Percentiles rank a stretch among this genome's conserved stretches.
Evolutionary conservation across 1,140 invertebrate genomes (phyloP).

Genomic region (Calliopsis andreniformis): DNA sequence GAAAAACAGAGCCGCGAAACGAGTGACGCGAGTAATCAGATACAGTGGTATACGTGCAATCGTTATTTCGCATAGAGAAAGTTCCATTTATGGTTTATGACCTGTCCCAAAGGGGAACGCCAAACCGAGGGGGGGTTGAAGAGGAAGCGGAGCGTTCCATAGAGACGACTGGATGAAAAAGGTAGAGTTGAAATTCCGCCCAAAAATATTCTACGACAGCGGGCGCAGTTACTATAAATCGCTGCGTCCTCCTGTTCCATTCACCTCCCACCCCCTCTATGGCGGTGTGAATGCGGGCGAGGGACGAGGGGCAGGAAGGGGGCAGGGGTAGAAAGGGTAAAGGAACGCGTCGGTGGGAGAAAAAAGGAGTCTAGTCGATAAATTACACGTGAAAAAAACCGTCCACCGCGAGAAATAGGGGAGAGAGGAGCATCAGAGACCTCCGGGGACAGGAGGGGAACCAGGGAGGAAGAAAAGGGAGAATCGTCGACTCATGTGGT

Average conservation of each 20-base stretch:
- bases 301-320: background rate
- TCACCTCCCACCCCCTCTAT: background rate
- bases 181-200: constrained; percentile 55
- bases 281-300: constrained; percentile 33
- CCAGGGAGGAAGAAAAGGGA: constrained; percentile 47
- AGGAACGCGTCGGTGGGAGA: constrained; percentile 18
- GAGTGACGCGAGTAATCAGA: background rate
- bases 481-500: constrained; percentile 43
- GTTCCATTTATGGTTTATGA: constrained; percentile 41
- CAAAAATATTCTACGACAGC: constrained; percentile 74
- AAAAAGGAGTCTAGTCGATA: constrained; percentile 33
- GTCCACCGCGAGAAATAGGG: background rate
- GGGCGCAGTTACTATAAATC: constrained; percentile 76
- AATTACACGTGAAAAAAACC: constrained; percentile 49
- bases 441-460: constrained; percentile 1
- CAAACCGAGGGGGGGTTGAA: constrained; percentile 16
- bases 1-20: background rate
- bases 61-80: background rate
- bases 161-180: constrained; percentile 45
- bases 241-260: constrained; percentile 58
- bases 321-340: constrained; percentile 1
- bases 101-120: background rate
- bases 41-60: background rate
- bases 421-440: constrained; percentile 10
- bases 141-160: constrained; percentile 5